Evolutionary conservation across 2,888 invertebrate genomes (phyloP).

Genomic region (Hydraecia micacea): DNA sequence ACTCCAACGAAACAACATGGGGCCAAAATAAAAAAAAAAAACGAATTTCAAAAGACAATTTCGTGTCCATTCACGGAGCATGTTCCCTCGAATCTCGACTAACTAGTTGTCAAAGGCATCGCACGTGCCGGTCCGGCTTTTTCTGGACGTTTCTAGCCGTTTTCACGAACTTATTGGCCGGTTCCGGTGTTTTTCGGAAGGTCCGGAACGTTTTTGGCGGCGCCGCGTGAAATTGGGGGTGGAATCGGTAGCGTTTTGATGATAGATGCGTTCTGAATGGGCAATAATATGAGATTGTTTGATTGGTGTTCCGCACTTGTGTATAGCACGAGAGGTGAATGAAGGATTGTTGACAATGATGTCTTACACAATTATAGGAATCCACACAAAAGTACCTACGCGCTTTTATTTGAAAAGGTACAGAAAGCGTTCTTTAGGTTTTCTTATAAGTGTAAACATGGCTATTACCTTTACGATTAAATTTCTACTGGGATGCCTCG

Average conservation of each 20-base stretch:
- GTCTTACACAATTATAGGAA: too few relatives aligned
- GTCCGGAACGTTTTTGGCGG: slow-evolving; percentile 44
- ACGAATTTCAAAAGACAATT: slow-evolving; percentile 59
- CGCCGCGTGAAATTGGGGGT: slow-evolving; percentile 38
- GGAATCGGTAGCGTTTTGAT: slow-evolving; percentile 28
- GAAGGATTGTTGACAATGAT: too few relatives aligned
- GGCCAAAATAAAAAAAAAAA: slow-evolving; percentile 9
- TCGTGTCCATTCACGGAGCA: slow-evolving; percentile 56
- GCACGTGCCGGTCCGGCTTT: slow-evolving; percentile 58
- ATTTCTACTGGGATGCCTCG: too few relatives aligned
- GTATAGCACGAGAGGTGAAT: neutral
- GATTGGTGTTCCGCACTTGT: neutral
- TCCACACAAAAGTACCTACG: too few relatives aligned
- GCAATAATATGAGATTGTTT: neutral
- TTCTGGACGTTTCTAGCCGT: slow-evolving; percentile 45
- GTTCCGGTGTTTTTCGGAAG: slow-evolving; percentile 50
- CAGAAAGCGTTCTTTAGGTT: too few relatives aligned
- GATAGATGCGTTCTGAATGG: slow-evolving; percentile 14
- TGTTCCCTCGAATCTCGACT: slow-evolving; percentile 55
- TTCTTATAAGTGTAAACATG: too few relatives aligned
- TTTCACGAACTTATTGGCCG: slow-evolving; percentile 49
- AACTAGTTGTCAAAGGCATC: slow-evolving; percentile 68
- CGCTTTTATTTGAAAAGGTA: too few relatives aligned
- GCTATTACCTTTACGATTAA: too few relatives aligned
- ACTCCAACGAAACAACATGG: slow-evolving; percentile 32